Evolutionary conservation across 2,888 invertebrate species (phyloP), one percentile per base, ranked within the genome.

Genomic region (Malachius bipustulatus): DNA sequence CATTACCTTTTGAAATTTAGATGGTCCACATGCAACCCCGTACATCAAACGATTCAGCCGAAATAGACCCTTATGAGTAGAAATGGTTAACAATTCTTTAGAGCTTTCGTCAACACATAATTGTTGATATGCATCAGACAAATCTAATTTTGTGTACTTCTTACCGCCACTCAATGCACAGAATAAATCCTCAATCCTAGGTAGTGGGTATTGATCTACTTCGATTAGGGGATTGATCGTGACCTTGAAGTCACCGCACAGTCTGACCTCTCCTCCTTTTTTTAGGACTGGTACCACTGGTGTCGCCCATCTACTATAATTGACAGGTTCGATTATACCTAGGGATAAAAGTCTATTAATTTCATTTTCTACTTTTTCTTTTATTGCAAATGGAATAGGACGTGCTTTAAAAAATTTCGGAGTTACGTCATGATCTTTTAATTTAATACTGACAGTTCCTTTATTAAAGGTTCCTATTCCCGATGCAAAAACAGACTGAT

Each of bases 1-100:
- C 43, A 52, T 48, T 14, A 45, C 40, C 29, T 42, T 40, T 34
- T 49, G 49, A 27, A 53, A 51, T 28, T 50, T 50, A n/a, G 47
- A 46, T 13, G 54, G 52, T 14, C 49, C 48, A 10, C 49, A 15
- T 3, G 12, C 16, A 2, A 38, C 16, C 2, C 35, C 38, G 19
- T 27, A 38, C 8, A 19, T 16, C n/a, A 38, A 14, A 3, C 35
- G 14, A 14, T 38, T 42, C 19, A 38, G 38, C 14, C 32, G 13
- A 14, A 32, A 45, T n/a, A 41, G 28, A 2, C 42, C 43, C 26
- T 30, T 34, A 6, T 43, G 42, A 11, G 43, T 43, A 11, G 32
- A 29, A 16, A 44, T 42, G 1, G 44, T 44, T 14, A 39, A 27
- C 14, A 41, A 30, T n/a, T 42, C 15, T 4, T 14, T 6, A 8